phyloP scores from a whole-genome alignment of 2,888 invertebrate species.

The Harmothoe impar region DNA sequence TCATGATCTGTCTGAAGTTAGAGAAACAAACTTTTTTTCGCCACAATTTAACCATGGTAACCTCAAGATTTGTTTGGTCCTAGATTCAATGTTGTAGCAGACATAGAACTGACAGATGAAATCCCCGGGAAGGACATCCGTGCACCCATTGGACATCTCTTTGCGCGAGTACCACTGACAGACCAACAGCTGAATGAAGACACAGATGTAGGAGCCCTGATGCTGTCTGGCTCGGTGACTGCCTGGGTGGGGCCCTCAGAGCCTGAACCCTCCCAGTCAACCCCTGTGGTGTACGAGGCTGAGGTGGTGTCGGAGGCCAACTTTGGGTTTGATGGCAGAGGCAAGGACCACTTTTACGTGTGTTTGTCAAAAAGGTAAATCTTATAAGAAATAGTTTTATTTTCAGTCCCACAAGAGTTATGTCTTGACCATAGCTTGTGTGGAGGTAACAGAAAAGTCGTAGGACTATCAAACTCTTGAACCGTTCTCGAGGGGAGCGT shows the following conservation, averaged over 20 bases:
- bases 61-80: background rate
- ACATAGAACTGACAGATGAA: background rate
- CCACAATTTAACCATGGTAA: too few species aligned
- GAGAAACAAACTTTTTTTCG: too few species aligned
- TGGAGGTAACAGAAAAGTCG: too few species aligned
- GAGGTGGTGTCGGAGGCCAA: constrained; percentile 30
- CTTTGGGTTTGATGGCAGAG: constrained; percentile 45
- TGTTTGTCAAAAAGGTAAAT: constrained; percentile 46
- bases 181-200: constrained; percentile 35
- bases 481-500: too few species aligned
- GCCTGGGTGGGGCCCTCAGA: constrained; percentile 11
- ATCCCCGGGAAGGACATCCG: constrained; percentile 37
- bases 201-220: constrained; percentile 49
- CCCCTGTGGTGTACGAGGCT: constrained; percentile 54
- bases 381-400: background rate
- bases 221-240: constrained; percentile 26
- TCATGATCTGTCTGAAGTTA: too few species aligned
- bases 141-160: constrained; percentile 45
- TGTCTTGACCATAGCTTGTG: too few species aligned
- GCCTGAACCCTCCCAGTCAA: background rate
- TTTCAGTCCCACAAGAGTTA: too few species aligned
- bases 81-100: constrained; percentile 56
- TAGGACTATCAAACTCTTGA: too few species aligned
- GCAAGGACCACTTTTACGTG: constrained; percentile 52
- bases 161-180: constrained; percentile 44